These are phyloP conservation scores for Melanitta fusca DNA, from an alignment of 2,797 vertebrate species.

Conservation along the genomic window DNA sequence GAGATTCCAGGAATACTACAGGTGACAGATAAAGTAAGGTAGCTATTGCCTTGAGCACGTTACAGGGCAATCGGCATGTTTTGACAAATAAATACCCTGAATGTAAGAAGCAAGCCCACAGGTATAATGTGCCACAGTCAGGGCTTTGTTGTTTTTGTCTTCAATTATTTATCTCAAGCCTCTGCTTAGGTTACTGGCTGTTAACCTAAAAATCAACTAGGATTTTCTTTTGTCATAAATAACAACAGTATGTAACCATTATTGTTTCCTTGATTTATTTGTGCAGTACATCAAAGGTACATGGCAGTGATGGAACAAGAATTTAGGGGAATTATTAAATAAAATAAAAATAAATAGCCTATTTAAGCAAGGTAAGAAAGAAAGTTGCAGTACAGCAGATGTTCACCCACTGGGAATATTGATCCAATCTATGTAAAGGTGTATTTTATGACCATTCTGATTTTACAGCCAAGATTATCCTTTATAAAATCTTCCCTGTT, in stretches of 20 bases:
- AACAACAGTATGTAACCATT: background rate
- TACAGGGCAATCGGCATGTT: background rate
- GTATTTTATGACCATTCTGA: constrained; percentile 18
- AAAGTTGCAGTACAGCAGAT: background rate
- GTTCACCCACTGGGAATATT: background rate
- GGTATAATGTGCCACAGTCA: background rate
- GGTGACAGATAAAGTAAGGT: background rate
- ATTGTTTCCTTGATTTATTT: background rate
- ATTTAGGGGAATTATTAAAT: background rate
- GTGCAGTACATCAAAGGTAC: accelerated
- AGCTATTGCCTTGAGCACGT: background rate
- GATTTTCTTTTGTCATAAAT: background rate
- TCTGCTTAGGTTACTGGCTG: background rate
- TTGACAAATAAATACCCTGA: background rate
- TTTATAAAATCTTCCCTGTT: background rate
- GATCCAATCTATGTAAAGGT: background rate
- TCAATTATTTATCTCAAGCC: background rate
- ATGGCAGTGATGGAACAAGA: background rate
- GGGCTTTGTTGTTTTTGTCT: background rate
- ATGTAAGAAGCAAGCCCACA: background rate
- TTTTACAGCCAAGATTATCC: constrained; percentile 24
- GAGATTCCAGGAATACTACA: background rate
- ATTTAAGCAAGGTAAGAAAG: background rate
- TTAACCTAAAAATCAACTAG: background rate
- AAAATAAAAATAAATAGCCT: background rate